Conservation (phyloP, 37 sponge, comb jelly and placozoan species). For the Sycon ciliatum region DNA sequence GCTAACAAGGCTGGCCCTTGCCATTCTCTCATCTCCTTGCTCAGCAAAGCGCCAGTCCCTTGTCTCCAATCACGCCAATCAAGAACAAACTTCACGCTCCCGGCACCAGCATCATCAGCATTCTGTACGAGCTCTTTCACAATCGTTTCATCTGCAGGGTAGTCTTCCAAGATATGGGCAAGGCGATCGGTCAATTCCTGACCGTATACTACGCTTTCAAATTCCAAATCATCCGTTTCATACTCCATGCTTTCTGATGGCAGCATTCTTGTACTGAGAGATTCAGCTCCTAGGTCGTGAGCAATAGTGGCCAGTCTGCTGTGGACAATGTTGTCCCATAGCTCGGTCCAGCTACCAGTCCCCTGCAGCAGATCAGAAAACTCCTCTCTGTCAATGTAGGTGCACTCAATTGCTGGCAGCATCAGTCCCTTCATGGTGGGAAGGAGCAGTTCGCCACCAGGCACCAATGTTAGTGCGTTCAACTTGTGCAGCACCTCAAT, state of each 20-base stretch:
- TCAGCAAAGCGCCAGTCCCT: conserved; percentile 24
- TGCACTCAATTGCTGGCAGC: too few species aligned
- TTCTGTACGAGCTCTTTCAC: conserved; percentile 45
- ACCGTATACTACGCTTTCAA: conserved; percentile 30
- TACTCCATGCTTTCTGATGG: conserved; percentile 30
- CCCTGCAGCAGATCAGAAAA: too few species aligned
- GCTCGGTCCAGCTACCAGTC: too few species aligned
- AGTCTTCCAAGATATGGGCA: conserved; percentile 28
- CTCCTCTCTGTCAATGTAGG: too few species aligned
- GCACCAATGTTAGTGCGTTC: too few species aligned
- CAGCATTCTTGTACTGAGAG: conserved; percentile 19
- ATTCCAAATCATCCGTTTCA: conserved; percentile 15
- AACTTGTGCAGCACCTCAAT: too few species aligned
- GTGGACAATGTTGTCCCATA: too few species aligned
- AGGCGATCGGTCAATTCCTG: conserved; percentile 36
- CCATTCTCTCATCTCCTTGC: conserved; percentile 53
- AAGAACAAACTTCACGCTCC: conserved; percentile 57
- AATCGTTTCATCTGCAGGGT: conserved; percentile 32
- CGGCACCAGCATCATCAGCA: conserved; percentile 60
- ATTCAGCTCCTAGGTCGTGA: conserved; percentile 26
- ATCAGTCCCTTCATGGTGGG: too few species aligned
- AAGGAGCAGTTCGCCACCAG: too few species aligned
- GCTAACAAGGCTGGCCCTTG: conserved; percentile 74
- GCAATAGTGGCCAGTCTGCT: too few species aligned
- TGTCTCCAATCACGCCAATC: conserved; percentile 57